Percentiles rank a stretch among this genome's conserved stretches.
Conservation (phyloP, 2,113 vertebrate species). For the Leptobrachium ailaonicum region DNA sequence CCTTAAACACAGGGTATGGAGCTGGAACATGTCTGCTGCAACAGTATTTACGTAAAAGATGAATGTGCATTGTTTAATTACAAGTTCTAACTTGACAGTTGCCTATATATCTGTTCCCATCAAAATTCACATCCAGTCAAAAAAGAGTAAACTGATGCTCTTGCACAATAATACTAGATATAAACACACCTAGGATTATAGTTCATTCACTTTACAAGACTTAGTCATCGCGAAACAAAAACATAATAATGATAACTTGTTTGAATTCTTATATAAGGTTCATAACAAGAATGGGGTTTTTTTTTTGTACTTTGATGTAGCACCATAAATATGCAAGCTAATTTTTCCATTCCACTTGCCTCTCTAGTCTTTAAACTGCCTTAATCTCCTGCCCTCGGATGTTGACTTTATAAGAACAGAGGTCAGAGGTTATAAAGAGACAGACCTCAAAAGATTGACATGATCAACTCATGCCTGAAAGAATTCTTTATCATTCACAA, state of each 20-base stretch:
- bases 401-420: slow-evolving; percentile 79
- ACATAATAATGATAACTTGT: slow-evolving; percentile 70
- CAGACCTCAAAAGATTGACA: slow-evolving; percentile 79
- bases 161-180: no score
- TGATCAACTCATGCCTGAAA: slow-evolving; percentile 82
- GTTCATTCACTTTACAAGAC: slow-evolving; percentile 8
- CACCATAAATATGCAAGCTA: slow-evolving; percentile 80
- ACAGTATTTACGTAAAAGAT: no score
- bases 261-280: slow-evolving; percentile 68
- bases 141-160: no score
- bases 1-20: no score
- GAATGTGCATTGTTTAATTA: no score
- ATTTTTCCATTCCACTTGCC: slow-evolving; percentile 80
- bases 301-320: slow-evolving; percentile 79
- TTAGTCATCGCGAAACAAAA: slow-evolving; percentile 53
- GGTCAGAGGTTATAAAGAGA: slow-evolving; percentile 78
- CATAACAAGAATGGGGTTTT: slow-evolving; percentile 75
- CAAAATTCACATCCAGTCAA: no score
- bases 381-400: slow-evolving; percentile 83
- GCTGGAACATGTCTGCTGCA: no score
- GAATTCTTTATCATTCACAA: slow-evolving; percentile 74
- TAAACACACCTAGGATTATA: no score
- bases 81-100: no score
- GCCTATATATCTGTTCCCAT: no score
- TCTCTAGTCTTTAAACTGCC: slow-evolving; percentile 79